Percentiles rank a stretch among this genome's conserved stretches.
phyloP scores from a whole-genome alignment of 2,888 invertebrate species.

The Atrina japonica region DNA sequence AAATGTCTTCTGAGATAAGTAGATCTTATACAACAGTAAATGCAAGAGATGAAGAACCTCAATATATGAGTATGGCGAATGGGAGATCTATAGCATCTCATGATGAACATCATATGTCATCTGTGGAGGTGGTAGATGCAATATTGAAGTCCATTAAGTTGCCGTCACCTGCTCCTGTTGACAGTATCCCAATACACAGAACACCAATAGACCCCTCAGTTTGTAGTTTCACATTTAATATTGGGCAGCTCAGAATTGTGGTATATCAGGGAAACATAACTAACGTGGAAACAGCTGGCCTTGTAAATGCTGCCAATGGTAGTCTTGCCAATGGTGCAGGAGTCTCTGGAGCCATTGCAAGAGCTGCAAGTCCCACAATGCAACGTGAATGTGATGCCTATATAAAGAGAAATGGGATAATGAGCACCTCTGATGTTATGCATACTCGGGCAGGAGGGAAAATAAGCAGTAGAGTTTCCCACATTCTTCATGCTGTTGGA shows the following conservation, averaged over 20 bases:
- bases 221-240: slow-evolving; percentile 35
- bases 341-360: slow-evolving; percentile 57
- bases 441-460: slow-evolving; percentile 62
- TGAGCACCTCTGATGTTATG: slow-evolving; percentile 56
- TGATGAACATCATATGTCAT: not conserved
- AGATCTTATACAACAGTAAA: not conserved
- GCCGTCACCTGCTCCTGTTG: no score
- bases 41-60: no score
- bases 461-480: slow-evolving; percentile 49
- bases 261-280: slow-evolving; percentile 55
- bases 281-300: slow-evolving; percentile 52
- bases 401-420: slow-evolving; percentile 46
- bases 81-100: not conserved
- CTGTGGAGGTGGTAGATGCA: not conserved
- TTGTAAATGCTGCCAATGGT: slow-evolving; percentile 64
- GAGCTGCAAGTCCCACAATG: slow-evolving; percentile 51
- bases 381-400: slow-evolving; percentile 55
- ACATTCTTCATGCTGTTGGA: slow-evolving; percentile 65
- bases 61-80: not conserved
- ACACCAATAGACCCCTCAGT: no score
- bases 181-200: no score
- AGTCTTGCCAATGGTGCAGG: slow-evolving; percentile 51
- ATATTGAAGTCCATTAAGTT: not conserved
- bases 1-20: not conserved
- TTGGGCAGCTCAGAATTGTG: slow-evolving; percentile 45